A percentile compares a stretch with the other conserved stretches of the same genome.
Evolutionary conservation across 2,888 invertebrate species (phyloP).

Genomic region (Suillia variegata): DNA sequence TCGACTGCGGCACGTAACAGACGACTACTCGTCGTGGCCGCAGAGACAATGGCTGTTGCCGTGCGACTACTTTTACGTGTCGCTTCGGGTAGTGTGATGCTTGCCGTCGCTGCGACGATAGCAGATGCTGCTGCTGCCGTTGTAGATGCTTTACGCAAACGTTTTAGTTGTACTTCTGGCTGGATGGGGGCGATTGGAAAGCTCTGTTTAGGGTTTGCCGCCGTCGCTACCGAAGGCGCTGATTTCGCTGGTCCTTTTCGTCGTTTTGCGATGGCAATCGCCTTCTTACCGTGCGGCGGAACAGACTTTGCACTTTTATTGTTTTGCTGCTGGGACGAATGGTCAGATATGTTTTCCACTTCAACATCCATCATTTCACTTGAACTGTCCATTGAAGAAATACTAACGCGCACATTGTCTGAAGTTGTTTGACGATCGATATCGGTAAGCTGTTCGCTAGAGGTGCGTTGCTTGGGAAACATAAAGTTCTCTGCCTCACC

Average conservation of each 20-base stretch:
- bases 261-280: conserved; percentile 39
- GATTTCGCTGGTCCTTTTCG: conserved; percentile 31
- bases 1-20: conserved; percentile 43
- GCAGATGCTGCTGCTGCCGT: conserved; percentile 16
- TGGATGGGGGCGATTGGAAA: conserved; percentile 62
- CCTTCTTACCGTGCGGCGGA: conserved; percentile 24
- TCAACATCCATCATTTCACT: conserved; percentile 32
- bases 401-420: conserved; percentile 47
- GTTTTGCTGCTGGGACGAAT: background rate
- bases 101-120: conserved; percentile 10
- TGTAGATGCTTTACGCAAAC: conserved; percentile 20
- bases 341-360: background rate
- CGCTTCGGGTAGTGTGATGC: conserved; percentile 38
- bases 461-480: conserved; percentile 69
- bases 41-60: conserved; percentile 55
- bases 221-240: too few relatives aligned
- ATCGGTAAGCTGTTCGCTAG: conserved; percentile 62
- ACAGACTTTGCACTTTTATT: background rate
- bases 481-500: conserved; percentile 88
- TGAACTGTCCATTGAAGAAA: conserved; percentile 45
- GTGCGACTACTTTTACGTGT: conserved; percentile 54
- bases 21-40: conserved; percentile 53
- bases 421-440: conserved; percentile 63
- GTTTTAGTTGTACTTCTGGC: conserved; percentile 48
- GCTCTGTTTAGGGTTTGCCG: too few relatives aligned